A percentile compares a stretch with the other conserved stretches of the same genome.
Conservation (phyloP, 2,888 invertebrate genomes). For the Boloria selene region DNA sequence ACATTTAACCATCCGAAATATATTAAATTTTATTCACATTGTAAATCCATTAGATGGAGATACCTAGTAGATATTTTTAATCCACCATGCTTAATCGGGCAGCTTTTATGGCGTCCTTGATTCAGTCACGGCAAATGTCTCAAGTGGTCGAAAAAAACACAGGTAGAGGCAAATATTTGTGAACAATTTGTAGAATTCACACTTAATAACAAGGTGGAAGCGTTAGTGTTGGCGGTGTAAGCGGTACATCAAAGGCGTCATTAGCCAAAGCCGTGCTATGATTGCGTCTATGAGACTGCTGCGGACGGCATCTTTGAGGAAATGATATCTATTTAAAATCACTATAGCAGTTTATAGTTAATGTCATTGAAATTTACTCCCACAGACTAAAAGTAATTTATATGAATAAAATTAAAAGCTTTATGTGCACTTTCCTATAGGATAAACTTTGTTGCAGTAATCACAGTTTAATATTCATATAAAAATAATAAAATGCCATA, state of each 20-base stretch:
- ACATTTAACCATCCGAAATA: constrained; percentile 31
- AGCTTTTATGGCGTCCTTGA: constrained; percentile 68
- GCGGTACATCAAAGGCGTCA: constrained; percentile 70
- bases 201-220: constrained; percentile 76
- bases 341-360: constrained; percentile 15
- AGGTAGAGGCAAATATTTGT: constrained; percentile 82
- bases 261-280: constrained; percentile 65
- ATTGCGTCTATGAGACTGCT: constrained; percentile 61
- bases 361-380: constrained; percentile 15
- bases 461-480: no score
- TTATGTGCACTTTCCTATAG: no score
- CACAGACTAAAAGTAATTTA: neutral
- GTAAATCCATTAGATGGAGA: constrained; percentile 43
- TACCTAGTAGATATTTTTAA: constrained; percentile 50
- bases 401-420: neutral
- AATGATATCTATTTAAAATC: constrained; percentile 35
- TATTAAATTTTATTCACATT: constrained; percentile 40
- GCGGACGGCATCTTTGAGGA: constrained; percentile 37
- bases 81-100: constrained; percentile 65
- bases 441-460: no score
- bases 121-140: constrained; percentile 72
- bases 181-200: constrained; percentile 81
- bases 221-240: constrained; percentile 51
- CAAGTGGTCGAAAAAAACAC: constrained; percentile 67
- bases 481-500: no score